Evolutionary conservation across 1,140 invertebrate species (phyloP).

Genomic region (Laodelphax striatellus): DNA sequence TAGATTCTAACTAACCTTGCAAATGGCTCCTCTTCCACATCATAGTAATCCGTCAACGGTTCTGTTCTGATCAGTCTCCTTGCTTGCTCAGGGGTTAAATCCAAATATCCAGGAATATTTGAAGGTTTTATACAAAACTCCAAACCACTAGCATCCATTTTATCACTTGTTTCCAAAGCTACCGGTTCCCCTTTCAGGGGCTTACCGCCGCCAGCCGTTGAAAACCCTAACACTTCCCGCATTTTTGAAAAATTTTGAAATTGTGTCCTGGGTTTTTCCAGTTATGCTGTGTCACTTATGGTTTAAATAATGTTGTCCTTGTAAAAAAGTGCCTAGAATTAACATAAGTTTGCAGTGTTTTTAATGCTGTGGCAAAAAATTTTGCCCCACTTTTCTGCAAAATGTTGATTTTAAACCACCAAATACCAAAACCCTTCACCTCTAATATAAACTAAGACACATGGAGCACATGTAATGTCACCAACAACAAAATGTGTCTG

Average conservation of each 20-base stretch:
- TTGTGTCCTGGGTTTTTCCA: no score
- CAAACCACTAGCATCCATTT: not conserved
- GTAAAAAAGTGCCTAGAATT: no score
- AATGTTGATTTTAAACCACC: no score
- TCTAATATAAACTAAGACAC: no score
- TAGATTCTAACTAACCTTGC: constrained; percentile 21
- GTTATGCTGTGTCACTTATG: no score
- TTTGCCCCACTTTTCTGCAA: no score
- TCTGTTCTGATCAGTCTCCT: constrained; percentile 18
- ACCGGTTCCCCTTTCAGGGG: not conserved
- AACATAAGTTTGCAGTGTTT: no score
- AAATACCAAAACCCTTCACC: no score
- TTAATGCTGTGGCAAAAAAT: no score
- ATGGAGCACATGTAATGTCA: no score
- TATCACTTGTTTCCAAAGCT: not conserved
- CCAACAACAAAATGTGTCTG: no score
- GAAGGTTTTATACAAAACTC: not conserved
- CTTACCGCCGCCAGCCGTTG: not conserved
- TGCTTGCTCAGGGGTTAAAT: constrained; percentile 16
- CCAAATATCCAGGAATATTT: constrained; percentile 18
- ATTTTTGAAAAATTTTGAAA: not conserved
- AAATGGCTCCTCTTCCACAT: constrained; percentile 27
- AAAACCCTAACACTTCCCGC: constrained; percentile 4
- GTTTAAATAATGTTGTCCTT: no score
- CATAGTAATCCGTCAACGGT: constrained; percentile 24